These are phyloP conservation scores for Habrosyne pyritoides DNA, from an alignment of 2,888 invertebrate genomes.

Conservation along the genomic window DNA sequence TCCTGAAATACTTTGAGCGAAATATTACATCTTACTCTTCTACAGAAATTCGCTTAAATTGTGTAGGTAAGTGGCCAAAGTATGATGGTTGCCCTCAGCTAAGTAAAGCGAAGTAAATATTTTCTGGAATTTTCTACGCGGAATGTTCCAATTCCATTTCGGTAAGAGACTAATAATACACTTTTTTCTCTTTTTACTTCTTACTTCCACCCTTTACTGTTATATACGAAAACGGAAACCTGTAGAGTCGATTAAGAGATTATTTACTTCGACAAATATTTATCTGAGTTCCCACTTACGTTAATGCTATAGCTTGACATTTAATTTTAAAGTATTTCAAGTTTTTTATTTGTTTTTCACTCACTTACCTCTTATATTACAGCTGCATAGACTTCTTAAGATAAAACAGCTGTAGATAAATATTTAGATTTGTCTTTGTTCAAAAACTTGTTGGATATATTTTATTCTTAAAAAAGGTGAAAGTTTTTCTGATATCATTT, in stretches of 20 bases:
- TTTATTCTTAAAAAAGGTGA: too few relatives aligned
- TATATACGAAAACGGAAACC: constrained; percentile 65
- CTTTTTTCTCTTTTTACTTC: constrained; percentile 82
- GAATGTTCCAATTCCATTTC: constrained; percentile 84
- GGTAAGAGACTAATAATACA: constrained; percentile 83
- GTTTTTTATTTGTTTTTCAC: too few relatives aligned
- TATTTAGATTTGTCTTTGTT: too few relatives aligned
- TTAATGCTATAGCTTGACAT: too few relatives aligned
- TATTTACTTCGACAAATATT: neutral
- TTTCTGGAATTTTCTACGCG: constrained; percentile 78
- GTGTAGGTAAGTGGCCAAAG: constrained; percentile 72
- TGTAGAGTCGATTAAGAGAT: constrained; percentile 45
- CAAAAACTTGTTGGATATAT: too few relatives aligned
- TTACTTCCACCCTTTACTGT: constrained; percentile 83
- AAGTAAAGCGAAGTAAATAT: constrained; percentile 81
- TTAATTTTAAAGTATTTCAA: too few relatives aligned
- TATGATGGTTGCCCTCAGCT: constrained; percentile 74
- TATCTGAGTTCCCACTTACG: too few relatives aligned
- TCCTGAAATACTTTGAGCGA: constrained; percentile 41
- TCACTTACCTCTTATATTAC: too few relatives aligned
- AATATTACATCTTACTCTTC: constrained; percentile 55
- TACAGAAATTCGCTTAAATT: constrained; percentile 70
- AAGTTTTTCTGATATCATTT: too few relatives aligned
- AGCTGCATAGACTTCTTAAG: too few relatives aligned
- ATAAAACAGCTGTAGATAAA: too few relatives aligned